Percentiles rank a stretch among this genome's conserved stretches.
Evolutionary conservation across 2,113 vertebrate species (phyloP).

Genomic region (Reinhardtius hippoglossoides): DNA sequence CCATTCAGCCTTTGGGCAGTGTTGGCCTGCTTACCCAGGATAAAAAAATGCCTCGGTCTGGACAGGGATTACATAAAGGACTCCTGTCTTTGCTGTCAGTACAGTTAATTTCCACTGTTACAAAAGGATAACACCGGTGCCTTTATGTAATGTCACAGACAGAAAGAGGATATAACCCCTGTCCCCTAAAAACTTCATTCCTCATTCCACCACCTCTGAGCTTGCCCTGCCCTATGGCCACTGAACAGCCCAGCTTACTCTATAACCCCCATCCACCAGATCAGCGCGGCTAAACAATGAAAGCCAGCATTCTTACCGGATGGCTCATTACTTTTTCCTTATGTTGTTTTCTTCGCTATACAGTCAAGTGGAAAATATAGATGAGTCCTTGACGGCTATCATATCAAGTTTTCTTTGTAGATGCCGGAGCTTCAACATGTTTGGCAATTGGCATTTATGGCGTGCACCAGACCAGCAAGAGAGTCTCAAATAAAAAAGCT

Average conservation of each 20-base stretch:
- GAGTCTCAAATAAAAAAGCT: background rate
- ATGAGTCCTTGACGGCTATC: constrained; percentile 11
- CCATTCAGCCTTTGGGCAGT: constrained; percentile 46
- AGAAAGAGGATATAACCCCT: constrained; percentile 39
- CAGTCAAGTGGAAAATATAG: constrained; percentile 42
- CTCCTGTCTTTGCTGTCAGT: constrained; percentile 54
- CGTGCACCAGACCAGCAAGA: background rate
- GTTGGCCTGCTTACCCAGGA: constrained; percentile 51
- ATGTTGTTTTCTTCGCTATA: constrained; percentile 34
- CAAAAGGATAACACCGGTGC: constrained; percentile 37
- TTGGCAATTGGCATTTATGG: constrained; percentile 5
- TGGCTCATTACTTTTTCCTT: constrained; percentile 51
- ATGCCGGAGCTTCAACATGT: constrained; percentile 24
- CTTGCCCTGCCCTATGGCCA: constrained; percentile 22
- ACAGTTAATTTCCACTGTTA: constrained; percentile 51
- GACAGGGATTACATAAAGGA: constrained; percentile 62
- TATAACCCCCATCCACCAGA: constrained; percentile 24
- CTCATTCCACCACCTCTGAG: constrained; percentile 32
- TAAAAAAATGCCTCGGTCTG: constrained; percentile 38
- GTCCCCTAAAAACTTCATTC: constrained; percentile 48
- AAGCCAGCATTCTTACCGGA: constrained; percentile 19
- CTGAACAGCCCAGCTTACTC: constrained; percentile 10
- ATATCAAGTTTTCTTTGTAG: constrained; percentile 29
- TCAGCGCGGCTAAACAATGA: constrained; percentile 40
- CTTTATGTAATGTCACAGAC: constrained; percentile 63